phyloP scores from a whole-genome alignment of 2,797 vertebrate genomes.

The Lemur catta region DNA sequence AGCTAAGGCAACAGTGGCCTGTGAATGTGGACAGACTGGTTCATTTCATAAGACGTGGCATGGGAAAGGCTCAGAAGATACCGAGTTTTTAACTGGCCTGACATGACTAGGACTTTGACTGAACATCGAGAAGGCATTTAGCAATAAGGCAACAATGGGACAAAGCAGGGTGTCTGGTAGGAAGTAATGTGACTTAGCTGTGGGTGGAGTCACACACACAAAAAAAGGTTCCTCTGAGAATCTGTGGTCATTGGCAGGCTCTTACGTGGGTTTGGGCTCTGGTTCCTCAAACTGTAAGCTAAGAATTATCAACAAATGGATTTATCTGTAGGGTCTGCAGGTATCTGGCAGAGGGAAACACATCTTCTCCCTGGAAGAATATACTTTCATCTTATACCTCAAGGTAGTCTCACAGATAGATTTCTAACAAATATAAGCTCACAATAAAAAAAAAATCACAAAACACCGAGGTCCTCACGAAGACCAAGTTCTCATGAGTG shows the following conservation, averaged over 20 bases:
- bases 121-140: not conserved
- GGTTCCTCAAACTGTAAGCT: not conserved
- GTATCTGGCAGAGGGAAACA: not conserved
- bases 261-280: not conserved
- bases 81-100: not conserved
- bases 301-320: not conserved
- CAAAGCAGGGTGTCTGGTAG: not conserved
- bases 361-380: not conserved
- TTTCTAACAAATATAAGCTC: not conserved
- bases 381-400: not conserved
- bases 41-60: not conserved
- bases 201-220: not conserved
- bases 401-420: not conserved
- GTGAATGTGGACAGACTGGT: not conserved
- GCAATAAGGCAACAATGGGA: not conserved
- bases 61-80: not conserved
- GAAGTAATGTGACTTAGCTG: not conserved
- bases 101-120: not conserved
- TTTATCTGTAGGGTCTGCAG: not conserved
- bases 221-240: not conserved
- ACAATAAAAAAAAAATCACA: slow-evolving; percentile 23
- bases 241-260: not conserved
- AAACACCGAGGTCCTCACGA: not conserved
- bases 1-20: not conserved
- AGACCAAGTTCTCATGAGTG: not conserved